Percentiles rank a stretch among this genome's conserved stretches.
These are phyloP conservation scores for Porites cylindrica DNA, from an alignment of 92 coral and sea anemone species.

Conservation along the genomic window DNA sequence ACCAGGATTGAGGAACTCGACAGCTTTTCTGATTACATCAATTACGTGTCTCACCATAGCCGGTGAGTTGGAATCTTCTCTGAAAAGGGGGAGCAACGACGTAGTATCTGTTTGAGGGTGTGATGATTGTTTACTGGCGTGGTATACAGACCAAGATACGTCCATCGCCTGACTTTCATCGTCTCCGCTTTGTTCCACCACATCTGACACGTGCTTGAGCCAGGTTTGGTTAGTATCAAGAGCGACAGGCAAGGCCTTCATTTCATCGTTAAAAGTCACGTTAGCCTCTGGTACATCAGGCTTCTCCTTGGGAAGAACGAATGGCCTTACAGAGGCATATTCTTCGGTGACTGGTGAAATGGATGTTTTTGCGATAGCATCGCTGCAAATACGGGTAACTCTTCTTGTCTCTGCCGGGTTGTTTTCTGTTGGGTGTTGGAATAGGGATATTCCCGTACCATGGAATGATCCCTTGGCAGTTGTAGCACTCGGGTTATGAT, in stretches of 20 bases:
- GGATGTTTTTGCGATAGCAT: neutral
- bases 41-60: slow-evolving; percentile 55
- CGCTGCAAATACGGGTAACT: neutral
- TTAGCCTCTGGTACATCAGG: too few relatives aligned
- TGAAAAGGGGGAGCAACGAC: slow-evolving; percentile 29
- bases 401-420: neutral
- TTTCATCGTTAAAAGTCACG: too few relatives aligned
- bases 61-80: slow-evolving; percentile 40
- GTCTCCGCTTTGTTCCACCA: neutral
- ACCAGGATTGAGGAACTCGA: slow-evolving; percentile 28
- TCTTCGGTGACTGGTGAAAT: neutral
- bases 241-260: too few relatives aligned
- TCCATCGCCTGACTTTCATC: neutral
- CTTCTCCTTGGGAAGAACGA: too few relatives aligned
- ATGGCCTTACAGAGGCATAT: too few relatives aligned
- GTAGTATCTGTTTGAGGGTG: neutral
- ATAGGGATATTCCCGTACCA: slow-evolving; percentile 38
- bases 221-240: too few relatives aligned
- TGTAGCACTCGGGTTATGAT: slow-evolving; percentile 56
- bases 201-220: too few relatives aligned
- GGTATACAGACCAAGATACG: slow-evolving; percentile 30
- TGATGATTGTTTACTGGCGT: slow-evolving; percentile 11
- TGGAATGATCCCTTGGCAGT: slow-evolving; percentile 47
- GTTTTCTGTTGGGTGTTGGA: slow-evolving; percentile 1
- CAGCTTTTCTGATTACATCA: slow-evolving; percentile 22